phyloP scores from a whole-genome alignment of 1,140 invertebrate species.

The Drosophila obscura region DNA sequence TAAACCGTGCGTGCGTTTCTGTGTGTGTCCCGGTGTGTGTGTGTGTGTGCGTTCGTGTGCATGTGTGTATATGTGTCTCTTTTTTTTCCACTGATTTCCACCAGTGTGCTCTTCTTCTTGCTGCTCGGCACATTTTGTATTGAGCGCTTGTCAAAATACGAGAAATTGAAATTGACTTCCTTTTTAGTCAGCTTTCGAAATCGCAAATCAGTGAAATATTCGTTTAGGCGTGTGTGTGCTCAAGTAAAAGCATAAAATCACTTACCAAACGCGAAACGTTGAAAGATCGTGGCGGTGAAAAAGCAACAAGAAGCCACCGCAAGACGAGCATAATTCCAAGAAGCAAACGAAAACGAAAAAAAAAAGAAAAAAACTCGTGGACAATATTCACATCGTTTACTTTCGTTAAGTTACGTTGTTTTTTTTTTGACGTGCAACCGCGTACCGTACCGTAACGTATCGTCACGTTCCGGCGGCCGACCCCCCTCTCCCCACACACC shows the following conservation, averaged over 20 bases:
- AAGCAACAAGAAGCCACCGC: constrained; percentile 36
- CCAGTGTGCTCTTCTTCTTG: constrained; percentile 65
- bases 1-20: constrained; percentile 17
- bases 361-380: constrained; percentile 47
- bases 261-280: not conserved
- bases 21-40: constrained; percentile 11
- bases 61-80: constrained; percentile 62
- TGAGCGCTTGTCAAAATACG: constrained; percentile 76
- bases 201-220: no score
- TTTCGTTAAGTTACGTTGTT: constrained; percentile 45
- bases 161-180: constrained; percentile 60
- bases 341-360: constrained; percentile 20
- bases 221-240: not conserved
- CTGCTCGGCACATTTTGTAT: constrained; percentile 76
- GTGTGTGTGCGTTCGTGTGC: constrained; percentile 34
- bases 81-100: constrained; percentile 76
- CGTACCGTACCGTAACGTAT: constrained; percentile 20
- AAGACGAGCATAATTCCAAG: constrained; percentile 20
- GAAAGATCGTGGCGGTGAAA: constrained; percentile 12
- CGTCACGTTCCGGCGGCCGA: constrained; percentile 13
- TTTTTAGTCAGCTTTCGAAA: constrained; percentile 6
- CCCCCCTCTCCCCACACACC: not conserved
- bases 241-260: not conserved
- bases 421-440: constrained; percentile 24
- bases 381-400: constrained; percentile 58